Evolutionary conservation across 2,113 vertebrate genomes (phyloP).

Genomic region (Pteronura brasiliensis): DNA sequence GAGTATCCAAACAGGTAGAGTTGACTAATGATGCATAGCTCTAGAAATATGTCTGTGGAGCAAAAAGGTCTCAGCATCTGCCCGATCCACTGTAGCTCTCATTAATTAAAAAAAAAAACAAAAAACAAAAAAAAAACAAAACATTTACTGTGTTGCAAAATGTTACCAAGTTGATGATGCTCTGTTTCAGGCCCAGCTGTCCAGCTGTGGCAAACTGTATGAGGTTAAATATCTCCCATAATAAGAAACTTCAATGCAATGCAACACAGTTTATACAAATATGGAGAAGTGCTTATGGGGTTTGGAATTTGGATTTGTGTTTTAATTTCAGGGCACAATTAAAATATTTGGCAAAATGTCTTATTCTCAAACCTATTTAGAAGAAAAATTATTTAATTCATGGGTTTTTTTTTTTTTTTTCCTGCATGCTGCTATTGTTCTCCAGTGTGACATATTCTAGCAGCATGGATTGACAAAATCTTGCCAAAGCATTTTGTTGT

Average conservation of each 20-base stretch:
- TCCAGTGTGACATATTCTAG: not conserved
- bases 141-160: not conserved
- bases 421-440: not conserved
- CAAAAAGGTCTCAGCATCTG: not conserved
- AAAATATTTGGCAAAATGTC: constrained; percentile 5
- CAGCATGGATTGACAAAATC: not conserved
- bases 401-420: not conserved
- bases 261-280: not conserved
- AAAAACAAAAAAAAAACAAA: not conserved
- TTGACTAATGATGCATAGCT: not conserved
- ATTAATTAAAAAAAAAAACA: not conserved
- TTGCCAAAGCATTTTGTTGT: constrained; percentile 32
- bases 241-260: not conserved
- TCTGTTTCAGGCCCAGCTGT: not conserved
- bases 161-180: rapidly evolving
- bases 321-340: constrained; percentile 36
- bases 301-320: not conserved
- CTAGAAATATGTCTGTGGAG: not conserved
- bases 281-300: not conserved
- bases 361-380: not conserved
- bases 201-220: not conserved
- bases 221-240: not conserved
- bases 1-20: not conserved
- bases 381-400: not conserved
- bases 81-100: not conserved